Conservation (phyloP, 2,888 invertebrate genomes). For the Hoplodrina ambigua region DNA sequence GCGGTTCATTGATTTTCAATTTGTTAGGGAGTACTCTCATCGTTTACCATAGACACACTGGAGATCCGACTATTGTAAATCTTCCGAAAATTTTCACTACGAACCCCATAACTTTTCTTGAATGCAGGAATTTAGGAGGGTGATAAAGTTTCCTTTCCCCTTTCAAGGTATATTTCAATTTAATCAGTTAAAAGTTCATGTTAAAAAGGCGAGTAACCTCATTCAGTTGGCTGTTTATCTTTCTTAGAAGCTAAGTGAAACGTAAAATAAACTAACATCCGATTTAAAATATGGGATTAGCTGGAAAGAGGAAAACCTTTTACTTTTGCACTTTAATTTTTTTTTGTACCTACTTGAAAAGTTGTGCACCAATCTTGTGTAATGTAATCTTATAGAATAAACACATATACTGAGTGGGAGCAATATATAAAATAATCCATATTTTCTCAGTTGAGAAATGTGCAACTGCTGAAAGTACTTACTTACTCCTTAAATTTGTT, state of each 20-base stretch:
- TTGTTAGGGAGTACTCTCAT: constrained; percentile 87
- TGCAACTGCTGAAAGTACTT: constrained; percentile 52
- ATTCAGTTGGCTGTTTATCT: constrained; percentile 56
- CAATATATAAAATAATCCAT: constrained; percentile 37
- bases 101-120: constrained; percentile 55
- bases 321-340: constrained; percentile 31
- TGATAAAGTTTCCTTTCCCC: constrained; percentile 46
- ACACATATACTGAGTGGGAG: constrained; percentile 21
- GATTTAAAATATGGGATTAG: constrained; percentile 58
- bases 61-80: constrained; percentile 83
- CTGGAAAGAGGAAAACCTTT: constrained; percentile 47
- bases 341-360: constrained; percentile 25
- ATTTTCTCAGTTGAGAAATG: constrained; percentile 47
- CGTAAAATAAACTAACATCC: constrained; percentile 60
- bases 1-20: constrained; percentile 92
- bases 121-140: constrained; percentile 50
- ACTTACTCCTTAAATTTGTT: constrained; percentile 63
- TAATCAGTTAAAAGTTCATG: constrained; percentile 64
- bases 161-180: constrained; percentile 59
- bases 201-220: constrained; percentile 58
- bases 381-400: too few species aligned
- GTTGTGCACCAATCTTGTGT: constrained; percentile 17
- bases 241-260: constrained; percentile 56
- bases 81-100: constrained; percentile 73
- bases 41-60: constrained; percentile 86